phyloP scores from a whole-genome alignment of 2,888 invertebrate genomes.

The Furcula furcula region DNA sequence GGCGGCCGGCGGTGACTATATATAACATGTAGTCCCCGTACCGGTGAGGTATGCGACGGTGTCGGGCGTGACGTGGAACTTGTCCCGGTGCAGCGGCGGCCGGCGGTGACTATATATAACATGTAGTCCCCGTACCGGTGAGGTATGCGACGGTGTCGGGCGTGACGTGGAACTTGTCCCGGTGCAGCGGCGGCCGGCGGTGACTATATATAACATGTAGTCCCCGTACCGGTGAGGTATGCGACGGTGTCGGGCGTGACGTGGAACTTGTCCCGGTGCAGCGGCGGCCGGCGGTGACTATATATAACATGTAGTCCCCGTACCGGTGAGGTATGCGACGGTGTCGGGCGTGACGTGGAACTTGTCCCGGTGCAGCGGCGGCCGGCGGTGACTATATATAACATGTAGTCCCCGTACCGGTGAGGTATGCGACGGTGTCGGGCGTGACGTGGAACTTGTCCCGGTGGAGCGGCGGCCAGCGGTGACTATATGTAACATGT shows the following conservation, averaged over 20 bases:
- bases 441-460: slow-evolving; percentile 34
- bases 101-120: too few species aligned
- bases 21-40: too few species aligned
- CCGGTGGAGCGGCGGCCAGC: slow-evolving; percentile 4
- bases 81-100: slow-evolving; percentile 28
- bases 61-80: slow-evolving; percentile 27
- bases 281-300: not conserved
- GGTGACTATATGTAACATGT: too few species aligned
- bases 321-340: slow-evolving; percentile 36
- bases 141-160: slow-evolving; percentile 10
- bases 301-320: not conserved
- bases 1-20: too few species aligned
- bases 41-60: slow-evolving; percentile 7
- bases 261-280: slow-evolving; percentile 30
- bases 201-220: not conserved
- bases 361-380: slow-evolving; percentile 20
- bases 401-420: not conserved
- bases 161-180: slow-evolving; percentile 33
- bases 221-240: slow-evolving; percentile 30
- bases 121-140: not conserved
- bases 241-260: slow-evolving; percentile 26
- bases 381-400: not conserved
- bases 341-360: slow-evolving; percentile 28
- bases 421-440: slow-evolving; percentile 33
- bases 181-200: slow-evolving; percentile 3